phyloP scores from a whole-genome alignment of 2,888 invertebrate genomes.

The Spilosoma lubricipeda region DNA sequence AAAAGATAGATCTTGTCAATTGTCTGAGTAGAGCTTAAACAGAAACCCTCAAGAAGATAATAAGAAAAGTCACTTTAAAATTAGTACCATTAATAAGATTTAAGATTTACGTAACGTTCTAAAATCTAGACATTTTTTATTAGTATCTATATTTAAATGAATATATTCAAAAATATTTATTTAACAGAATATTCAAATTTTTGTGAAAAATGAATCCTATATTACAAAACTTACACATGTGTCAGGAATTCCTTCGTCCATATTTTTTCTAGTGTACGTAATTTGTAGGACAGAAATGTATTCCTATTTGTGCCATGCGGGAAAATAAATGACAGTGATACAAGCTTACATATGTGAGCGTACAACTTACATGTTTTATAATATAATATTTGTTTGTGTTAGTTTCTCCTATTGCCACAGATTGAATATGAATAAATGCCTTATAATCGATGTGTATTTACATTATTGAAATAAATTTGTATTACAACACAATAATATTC shows the following conservation, averaged over 20 bases:
- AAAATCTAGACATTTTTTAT: no score
- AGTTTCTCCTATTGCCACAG: background rate
- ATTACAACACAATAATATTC: no score
- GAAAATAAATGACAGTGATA: conserved; percentile 9
- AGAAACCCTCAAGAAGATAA: background rate
- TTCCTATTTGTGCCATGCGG: conserved; percentile 1
- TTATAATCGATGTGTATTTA: background rate
- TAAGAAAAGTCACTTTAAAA: background rate
- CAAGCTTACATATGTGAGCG: conserved; percentile 8
- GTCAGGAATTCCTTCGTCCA: background rate
- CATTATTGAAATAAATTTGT: no score
- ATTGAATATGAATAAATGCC: background rate
- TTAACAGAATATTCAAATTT: background rate
- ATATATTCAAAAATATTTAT: no score
- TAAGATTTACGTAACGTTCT: no score
- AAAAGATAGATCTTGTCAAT: background rate
- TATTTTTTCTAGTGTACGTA: conserved; percentile 5
- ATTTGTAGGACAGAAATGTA: conserved; percentile 8
- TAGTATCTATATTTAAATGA: no score
- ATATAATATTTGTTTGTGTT: background rate
- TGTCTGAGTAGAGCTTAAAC: background rate
- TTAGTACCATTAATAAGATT: no score
- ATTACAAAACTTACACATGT: background rate
- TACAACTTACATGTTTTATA: background rate
- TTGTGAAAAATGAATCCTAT: background rate